phyloP scores from a whole-genome alignment of 2,113 vertebrate genomes.

The Mohoua ochrocephala region DNA sequence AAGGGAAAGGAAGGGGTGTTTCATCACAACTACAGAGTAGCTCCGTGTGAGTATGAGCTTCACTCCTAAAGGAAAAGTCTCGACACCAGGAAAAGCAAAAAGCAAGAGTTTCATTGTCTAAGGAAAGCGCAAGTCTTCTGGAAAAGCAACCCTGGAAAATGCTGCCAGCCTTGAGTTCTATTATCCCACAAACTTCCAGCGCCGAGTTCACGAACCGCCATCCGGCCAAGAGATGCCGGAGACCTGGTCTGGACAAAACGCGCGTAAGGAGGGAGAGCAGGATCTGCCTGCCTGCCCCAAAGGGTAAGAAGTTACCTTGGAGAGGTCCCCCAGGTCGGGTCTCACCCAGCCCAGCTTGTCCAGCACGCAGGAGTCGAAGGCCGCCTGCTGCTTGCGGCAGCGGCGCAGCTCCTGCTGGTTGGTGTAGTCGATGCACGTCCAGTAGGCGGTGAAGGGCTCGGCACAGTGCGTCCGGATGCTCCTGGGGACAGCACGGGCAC shows the following conservation, averaged over 20 bases:
- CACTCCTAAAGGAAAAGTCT: not conserved
- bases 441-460: constrained; percentile 92
- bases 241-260: fast-evolving
- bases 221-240: fast-evolving
- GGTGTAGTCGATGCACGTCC: constrained; percentile 90
- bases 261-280: fast-evolving
- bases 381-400: constrained; percentile 86
- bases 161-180: not conserved
- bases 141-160: not conserved
- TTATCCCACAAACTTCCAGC: not conserved
- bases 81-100: not conserved
- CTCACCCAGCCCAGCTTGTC: constrained; percentile 94
- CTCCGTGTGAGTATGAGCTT: not conserved
- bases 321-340: constrained; percentile 88
- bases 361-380: constrained; percentile 92
- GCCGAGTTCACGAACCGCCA: fast-evolving
- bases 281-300: fast-evolving
- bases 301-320: constrained; percentile 80
- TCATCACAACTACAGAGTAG: not conserved
- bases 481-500: constrained; percentile 59
- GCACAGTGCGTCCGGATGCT: constrained; percentile 89
- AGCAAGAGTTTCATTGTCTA: not conserved
- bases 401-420: constrained; percentile 75
- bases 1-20: not conserved
- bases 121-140: not conserved